A percentile compares a stretch with the other conserved stretches of the same genome.
These are phyloP conservation scores for Cerastis rubricosa DNA, from an alignment of 2,888 invertebrate species.

Conservation along the genomic window DNA sequence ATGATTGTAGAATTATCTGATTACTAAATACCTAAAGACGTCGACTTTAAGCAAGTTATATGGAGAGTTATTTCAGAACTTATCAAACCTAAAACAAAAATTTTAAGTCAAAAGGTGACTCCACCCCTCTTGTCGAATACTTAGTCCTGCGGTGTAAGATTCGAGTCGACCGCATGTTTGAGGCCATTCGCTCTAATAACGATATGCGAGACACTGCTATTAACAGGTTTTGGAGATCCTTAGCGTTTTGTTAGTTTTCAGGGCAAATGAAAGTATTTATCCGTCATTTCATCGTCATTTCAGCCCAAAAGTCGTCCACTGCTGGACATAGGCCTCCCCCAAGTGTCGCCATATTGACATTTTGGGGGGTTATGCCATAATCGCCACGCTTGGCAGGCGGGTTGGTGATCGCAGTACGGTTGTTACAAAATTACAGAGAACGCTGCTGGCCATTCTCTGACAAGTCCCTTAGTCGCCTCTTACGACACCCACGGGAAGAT, in stretches of 20 bases:
- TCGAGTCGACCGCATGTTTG: conserved; percentile 72
- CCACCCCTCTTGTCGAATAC: conserved; percentile 44
- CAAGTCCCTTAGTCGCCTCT: no score
- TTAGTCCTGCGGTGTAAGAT: conserved; percentile 63
- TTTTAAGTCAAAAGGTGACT: conserved; percentile 27
- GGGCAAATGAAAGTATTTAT: no score
- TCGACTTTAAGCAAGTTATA: background rate
- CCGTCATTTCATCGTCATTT: no score
- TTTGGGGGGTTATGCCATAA: no score
- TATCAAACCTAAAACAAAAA: background rate
- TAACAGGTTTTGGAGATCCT: conserved; percentile 41
- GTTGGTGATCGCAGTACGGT: no score
- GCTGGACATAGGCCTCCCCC: no score
- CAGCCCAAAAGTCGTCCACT: no score
- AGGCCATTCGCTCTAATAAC: conserved; percentile 62
- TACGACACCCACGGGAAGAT: no score
- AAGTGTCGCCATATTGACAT: no score
- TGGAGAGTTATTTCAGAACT: background rate
- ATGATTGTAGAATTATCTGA: background rate
- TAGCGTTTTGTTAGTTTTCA: background rate
- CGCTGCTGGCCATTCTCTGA: no score
- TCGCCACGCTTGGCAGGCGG: no score
- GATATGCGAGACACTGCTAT: conserved; percentile 43
- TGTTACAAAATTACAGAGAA: no score
- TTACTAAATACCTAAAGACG: background rate